Evolutionary conservation across 2,797 vertebrate species (phyloP).

Genomic region (Eulemur rubriventer): DNA sequence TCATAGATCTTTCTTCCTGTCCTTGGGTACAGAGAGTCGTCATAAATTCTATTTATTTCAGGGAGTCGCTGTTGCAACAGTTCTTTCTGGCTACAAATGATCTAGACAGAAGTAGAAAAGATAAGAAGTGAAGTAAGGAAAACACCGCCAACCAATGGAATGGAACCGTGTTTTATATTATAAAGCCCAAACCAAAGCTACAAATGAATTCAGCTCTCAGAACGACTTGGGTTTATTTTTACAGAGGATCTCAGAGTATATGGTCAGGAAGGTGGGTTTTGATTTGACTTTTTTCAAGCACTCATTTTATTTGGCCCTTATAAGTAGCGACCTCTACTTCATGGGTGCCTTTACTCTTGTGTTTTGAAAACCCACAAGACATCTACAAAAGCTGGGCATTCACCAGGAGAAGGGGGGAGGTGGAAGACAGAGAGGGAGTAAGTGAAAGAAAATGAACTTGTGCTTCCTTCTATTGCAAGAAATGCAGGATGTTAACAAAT

Average conservation of each 20-base stretch:
- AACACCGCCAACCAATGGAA: accelerated
- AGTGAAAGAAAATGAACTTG: not conserved
- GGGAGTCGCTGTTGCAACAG: too few species aligned
- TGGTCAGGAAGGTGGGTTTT: not conserved
- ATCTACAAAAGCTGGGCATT: not conserved
- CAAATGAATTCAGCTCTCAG: not conserved
- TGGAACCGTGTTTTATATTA: accelerated
- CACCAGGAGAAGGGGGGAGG: accelerated
- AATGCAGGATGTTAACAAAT: not conserved
- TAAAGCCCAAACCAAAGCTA: not conserved
- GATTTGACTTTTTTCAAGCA: not conserved
- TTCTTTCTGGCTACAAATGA: not conserved
- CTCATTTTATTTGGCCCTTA: not conserved
- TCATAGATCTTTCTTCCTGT: not conserved
- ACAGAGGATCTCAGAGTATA: not conserved
- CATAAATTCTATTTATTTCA: not conserved
- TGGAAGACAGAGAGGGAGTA: too few species aligned
- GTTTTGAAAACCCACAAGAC: not conserved
- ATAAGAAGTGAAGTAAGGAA: not conserved
- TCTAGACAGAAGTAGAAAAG: not conserved
- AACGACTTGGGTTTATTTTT: not conserved
- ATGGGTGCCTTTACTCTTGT: not conserved
- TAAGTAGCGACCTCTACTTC: not conserved
- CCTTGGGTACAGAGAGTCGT: not conserved
- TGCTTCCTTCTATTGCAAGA: not conserved